phyloP scores from a whole-genome alignment of 2,888 invertebrate genomes.

The Caenorhabditis virilis region DNA sequence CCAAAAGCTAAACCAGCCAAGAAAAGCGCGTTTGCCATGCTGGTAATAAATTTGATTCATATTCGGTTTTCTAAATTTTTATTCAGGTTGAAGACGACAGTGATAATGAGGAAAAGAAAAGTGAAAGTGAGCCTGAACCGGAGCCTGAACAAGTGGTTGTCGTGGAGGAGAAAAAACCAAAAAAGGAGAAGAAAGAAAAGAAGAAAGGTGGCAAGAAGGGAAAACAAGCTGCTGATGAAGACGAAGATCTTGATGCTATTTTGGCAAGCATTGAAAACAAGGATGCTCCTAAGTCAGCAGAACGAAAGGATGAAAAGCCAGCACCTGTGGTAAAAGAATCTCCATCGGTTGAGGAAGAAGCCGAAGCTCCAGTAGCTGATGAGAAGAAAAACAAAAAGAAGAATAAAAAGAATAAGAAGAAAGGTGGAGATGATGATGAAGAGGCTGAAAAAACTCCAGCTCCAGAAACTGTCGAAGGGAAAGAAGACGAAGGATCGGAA shows the following conservation, averaged over 20 bases:
- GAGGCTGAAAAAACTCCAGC: constrained; percentile 1
- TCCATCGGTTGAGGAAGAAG: constrained; percentile 12
- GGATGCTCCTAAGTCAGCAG: constrained; percentile 16
- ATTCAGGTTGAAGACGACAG: constrained; percentile 29
- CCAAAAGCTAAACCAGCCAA: constrained; percentile 30
- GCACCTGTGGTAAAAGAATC: no score
- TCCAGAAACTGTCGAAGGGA: constrained; percentile 8
- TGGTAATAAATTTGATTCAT: constrained; percentile 24
- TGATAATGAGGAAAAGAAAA: constrained; percentile 20
- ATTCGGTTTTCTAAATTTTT: no score
- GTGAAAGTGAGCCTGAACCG: constrained; percentile 31
- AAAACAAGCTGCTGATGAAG: constrained; percentile 41
- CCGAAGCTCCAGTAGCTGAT: constrained; percentile 12
- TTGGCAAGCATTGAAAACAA: constrained; percentile 40
- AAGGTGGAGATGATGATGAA: constrained; percentile 10
- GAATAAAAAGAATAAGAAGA: constrained; percentile 46
- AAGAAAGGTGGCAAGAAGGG: constrained; percentile 41
- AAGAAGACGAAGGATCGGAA: constrained; percentile 30
- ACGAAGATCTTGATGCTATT: constrained; percentile 60
- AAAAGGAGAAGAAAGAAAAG: constrained; percentile 35
- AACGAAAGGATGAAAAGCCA: constrained; percentile 5
- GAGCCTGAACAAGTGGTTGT: constrained; percentile 20
- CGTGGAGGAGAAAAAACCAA: constrained; percentile 19
- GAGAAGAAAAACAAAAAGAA: constrained; percentile 44
- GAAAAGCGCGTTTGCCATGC: constrained; percentile 33